These are phyloP conservation scores for Leptosomus discolor DNA, from an alignment of 2,113 vertebrate species.

Conservation along the genomic window DNA sequence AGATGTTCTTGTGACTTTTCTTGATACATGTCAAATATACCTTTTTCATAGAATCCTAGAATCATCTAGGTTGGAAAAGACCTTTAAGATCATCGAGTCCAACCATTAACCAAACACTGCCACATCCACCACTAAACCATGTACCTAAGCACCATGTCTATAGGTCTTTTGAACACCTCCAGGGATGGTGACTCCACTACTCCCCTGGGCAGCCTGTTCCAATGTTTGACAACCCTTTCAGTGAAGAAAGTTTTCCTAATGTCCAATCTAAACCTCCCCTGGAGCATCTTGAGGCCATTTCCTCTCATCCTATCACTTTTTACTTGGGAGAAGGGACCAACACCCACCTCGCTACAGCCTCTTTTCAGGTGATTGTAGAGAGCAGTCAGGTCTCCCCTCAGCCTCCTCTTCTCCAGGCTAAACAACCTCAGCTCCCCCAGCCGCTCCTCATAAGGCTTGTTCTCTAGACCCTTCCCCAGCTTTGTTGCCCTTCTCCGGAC, in stretches of 20 bases:
- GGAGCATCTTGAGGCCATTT: too few relatives aligned
- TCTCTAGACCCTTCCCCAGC: background rate
- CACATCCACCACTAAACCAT: background rate
- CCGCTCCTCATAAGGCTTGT: accelerated
- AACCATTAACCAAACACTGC: background rate
- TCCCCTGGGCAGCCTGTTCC: background rate
- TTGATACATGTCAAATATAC: background rate
- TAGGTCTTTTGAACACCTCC: background rate
- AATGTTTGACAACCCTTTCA: background rate
- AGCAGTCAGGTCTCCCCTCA: background rate
- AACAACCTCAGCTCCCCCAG: background rate
- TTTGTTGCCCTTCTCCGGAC: accelerated
- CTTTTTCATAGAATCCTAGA: background rate
- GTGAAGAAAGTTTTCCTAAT: too few relatives aligned
- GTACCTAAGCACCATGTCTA: background rate
- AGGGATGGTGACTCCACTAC: too few relatives aligned
- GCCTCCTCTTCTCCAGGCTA: background rate
- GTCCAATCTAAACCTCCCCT: too few relatives aligned
- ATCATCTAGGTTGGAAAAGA: background rate
- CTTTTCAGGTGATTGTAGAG: background rate
- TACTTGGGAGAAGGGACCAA: accelerated
- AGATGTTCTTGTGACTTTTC: background rate
- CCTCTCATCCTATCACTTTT: too few relatives aligned
- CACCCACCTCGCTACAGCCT: accelerated
- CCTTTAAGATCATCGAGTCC: background rate